Base-by-base conservation (phyloP, 1,140 invertebrate genomes). In the Drosophila takahashii region DNA sequence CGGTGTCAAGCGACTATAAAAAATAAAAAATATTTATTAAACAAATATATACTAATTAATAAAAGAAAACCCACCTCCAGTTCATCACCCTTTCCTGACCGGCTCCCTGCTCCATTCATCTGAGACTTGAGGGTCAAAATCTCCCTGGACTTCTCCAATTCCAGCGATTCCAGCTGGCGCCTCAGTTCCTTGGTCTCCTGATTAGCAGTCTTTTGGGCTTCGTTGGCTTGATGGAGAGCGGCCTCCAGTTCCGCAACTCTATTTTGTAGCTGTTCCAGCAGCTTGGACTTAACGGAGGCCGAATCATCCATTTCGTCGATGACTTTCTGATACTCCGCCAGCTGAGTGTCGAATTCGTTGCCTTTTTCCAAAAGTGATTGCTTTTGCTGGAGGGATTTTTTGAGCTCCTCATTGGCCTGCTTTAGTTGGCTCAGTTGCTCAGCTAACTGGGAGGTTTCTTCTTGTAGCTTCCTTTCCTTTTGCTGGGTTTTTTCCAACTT, bases 241-340 rank as follows among this genome's bases (percentile, higher is more conserved):
- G 57, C 10, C 36, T 91, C 81, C 15, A 91, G 65, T 15, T 90
- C 73, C 2, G 3, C n/a, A 8, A 90, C 32, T 36, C 80, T 59
- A 0, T 3, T 26, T n/a, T 91, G 71, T 0, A 81, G 54, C 36
- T 77, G 69, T 29, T 79, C 41, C 27, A 91, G 36, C 34, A 69
- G 51, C 13, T 15, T 26, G 1, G 67, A 44, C 42, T 84, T 91
- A 0, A 37, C 60, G 4, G 50, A 67, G 8, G 71, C 42, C 5
- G 72, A 32, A 0, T 91, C 85, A 42, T 90, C 90, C 90, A 91
- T 90, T 65, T 91, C 90, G 53, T 91, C 90, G 18, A 91, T 79
- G 34, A 91, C 78, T 29, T 85, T 85, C 48, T 91, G 74, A 37
- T 91, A 91, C 18, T 91, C 90, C 0, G 41, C 56, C 10, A 91